These are phyloP conservation scores for Barnardius zonarius DNA, from an alignment of 2,113 vertebrate species.

Conservation along the genomic window DNA sequence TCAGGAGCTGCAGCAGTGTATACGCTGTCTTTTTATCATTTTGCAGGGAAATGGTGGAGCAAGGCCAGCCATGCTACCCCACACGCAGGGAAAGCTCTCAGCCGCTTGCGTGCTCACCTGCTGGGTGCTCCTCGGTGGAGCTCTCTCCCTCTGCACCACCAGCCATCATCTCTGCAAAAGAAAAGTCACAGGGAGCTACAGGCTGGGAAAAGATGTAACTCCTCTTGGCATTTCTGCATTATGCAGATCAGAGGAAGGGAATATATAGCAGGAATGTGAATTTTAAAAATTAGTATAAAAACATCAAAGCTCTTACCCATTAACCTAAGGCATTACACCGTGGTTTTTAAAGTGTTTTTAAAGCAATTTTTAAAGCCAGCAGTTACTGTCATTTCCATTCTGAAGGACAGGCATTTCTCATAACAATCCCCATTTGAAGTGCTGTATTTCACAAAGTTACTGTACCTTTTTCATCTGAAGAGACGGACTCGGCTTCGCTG, in stretches of 20 bases:
- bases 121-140: neutral
- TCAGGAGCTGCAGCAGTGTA: neutral
- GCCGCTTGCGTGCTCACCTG: neutral
- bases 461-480: slow-evolving; percentile 62
- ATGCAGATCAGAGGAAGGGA: neutral
- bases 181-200: neutral
- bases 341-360: neutral
- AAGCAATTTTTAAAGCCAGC: neutral
- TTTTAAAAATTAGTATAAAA: neutral
- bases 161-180: neutral
- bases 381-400: neutral
- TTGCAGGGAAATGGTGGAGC: fast-evolving
- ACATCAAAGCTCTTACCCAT: neutral
- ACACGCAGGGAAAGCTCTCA: fast-evolving
- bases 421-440: neutral
- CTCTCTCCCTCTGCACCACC: neutral
- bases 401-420: neutral
- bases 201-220: neutral
- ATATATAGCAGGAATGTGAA: neutral
- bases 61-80: fast-evolving
- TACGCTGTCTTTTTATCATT: fast-evolving
- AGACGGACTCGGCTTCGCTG: slow-evolving; percentile 21
- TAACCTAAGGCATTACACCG: fast-evolving
- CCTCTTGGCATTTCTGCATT: neutral
- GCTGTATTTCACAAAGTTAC: neutral